Evolutionary conservation across 2,113 vertebrate species (phyloP).

Genomic region (Takifugu flavidus): DNA sequence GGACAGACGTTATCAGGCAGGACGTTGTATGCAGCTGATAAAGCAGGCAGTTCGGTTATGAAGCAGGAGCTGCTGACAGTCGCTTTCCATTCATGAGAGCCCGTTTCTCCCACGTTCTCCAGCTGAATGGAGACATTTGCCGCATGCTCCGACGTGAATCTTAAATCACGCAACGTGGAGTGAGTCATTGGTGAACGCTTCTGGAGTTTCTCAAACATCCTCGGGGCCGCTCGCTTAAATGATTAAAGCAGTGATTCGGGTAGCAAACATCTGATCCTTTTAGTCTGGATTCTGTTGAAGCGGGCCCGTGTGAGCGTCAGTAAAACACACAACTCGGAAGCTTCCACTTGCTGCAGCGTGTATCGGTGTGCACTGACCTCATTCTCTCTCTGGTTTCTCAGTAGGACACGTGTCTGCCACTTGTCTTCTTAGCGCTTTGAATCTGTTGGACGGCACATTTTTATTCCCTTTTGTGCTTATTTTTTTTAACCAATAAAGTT

Average conservation of each 20-base stretch:
- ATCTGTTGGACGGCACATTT: constrained; percentile 17
- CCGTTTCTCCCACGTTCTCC: too few species aligned
- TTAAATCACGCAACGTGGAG: too few species aligned
- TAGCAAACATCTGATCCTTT: too few species aligned
- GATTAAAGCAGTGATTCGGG: too few species aligned
- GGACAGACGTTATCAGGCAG: constrained; percentile 48
- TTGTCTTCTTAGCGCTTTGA: constrained; percentile 38
- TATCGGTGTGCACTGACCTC: constrained; percentile 35
- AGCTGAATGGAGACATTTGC: too few species aligned
- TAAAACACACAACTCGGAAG: constrained; percentile 6
- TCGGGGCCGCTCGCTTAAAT: too few species aligned
- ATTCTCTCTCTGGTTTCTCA: constrained; percentile 58
- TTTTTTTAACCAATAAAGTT: constrained; percentile 56
- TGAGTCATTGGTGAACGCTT: too few species aligned
- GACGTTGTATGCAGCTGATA: constrained; percentile 53
- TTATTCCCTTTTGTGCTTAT: constrained; percentile 23
- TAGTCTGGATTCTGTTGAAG: too few species aligned
- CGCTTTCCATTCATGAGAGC: background rate
- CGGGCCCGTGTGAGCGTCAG: background rate
- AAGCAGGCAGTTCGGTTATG: constrained; percentile 39
- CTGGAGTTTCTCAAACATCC: too few species aligned
- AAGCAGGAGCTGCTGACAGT: constrained; percentile 1
- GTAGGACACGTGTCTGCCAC: constrained; percentile 46
- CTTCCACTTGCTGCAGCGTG: constrained; percentile 23
- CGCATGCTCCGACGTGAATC: too few species aligned